A percentile compares a stretch with the other conserved stretches of the same genome.
Conservation (phyloP, 2,113 vertebrate genomes). For the Zonotrichia leucophrys region DNA sequence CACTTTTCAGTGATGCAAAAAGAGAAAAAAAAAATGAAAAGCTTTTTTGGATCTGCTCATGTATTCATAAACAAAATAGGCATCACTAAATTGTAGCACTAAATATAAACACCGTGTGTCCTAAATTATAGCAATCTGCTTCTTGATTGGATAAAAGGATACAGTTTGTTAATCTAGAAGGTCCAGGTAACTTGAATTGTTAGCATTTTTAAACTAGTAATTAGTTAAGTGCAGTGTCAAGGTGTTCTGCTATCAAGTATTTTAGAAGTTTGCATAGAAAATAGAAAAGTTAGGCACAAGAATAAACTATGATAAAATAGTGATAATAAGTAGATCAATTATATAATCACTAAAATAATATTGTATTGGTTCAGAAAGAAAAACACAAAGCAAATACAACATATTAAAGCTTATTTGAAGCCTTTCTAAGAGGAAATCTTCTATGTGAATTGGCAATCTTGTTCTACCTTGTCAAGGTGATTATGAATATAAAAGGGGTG, state of each 20-base stretch:
- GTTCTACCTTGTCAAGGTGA: constrained; percentile 5
- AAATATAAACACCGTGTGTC: neutral
- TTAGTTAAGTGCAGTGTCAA: neutral
- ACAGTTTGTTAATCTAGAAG: neutral
- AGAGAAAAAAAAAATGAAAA: neutral
- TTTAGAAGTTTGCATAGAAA: neutral
- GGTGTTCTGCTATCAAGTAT: neutral
- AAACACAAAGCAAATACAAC: neutral
- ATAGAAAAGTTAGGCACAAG: neutral
- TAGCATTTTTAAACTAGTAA: neutral
- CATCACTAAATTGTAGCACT: neutral
- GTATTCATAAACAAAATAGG: neutral
- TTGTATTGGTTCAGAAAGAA: neutral
- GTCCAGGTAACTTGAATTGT: neutral
- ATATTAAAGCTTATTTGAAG: neutral
- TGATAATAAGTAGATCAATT: neutral
- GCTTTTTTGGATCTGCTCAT: neutral
- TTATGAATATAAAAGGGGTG: neutral
- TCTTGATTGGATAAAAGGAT: neutral
- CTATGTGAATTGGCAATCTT: neutral
- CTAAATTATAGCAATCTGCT: neutral
- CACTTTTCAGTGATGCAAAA: neutral
- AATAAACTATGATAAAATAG: neutral
- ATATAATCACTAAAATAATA: neutral
- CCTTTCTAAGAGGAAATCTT: neutral